Evolutionary conservation across 2,888 invertebrate species (phyloP).

Genomic region (Sphaeridia pumilis): DNA sequence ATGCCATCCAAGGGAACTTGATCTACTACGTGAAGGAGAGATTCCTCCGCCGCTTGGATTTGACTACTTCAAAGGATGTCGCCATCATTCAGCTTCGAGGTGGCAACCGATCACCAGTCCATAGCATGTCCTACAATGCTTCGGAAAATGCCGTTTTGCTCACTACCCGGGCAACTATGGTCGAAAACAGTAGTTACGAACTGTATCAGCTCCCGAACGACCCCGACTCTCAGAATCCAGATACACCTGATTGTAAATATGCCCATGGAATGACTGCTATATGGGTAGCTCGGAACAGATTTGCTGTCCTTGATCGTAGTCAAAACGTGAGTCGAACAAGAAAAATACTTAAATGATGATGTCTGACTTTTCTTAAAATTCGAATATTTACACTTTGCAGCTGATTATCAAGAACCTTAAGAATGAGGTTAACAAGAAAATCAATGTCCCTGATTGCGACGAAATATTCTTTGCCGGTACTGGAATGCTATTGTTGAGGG

Average conservation of each 20-base stretch:
- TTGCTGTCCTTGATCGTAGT: constrained; percentile 88
- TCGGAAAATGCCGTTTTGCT: constrained; percentile 90
- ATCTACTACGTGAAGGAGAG: constrained; percentile 94
- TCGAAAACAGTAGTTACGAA: constrained; percentile 88
- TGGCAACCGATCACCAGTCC: constrained; percentile 59
- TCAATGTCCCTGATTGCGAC: constrained; percentile 79
- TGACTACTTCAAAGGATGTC: constrained; percentile 81
- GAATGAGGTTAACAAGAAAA: constrained; percentile 92
- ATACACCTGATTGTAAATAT: constrained; percentile 60
- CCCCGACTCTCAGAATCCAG: constrained; percentile 46
- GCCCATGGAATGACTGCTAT: constrained; percentile 83
- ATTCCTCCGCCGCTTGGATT: constrained; percentile 79
- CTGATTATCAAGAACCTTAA: constrained; percentile 90
- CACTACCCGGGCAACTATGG: constrained; percentile 63
- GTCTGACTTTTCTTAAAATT: too few species aligned
- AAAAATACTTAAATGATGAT: too few species aligned
- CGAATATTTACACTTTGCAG: constrained; percentile 42
- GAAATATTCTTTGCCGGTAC: constrained; percentile 99
- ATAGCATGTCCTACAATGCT: constrained; percentile 89
- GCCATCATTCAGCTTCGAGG: constrained; percentile 86
- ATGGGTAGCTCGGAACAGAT: constrained; percentile 94
- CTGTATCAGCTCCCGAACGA: constrained; percentile 78
- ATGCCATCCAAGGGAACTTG: constrained; percentile 82
- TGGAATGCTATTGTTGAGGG: constrained; percentile 83
- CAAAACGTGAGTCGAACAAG: constrained; percentile 73